A percentile compares a stretch with the other conserved stretches of the same genome.
Evolutionary conservation across 2,113 vertebrate species (phyloP).

Genomic region (Cyanoramphus novaezelandiae): DNA sequence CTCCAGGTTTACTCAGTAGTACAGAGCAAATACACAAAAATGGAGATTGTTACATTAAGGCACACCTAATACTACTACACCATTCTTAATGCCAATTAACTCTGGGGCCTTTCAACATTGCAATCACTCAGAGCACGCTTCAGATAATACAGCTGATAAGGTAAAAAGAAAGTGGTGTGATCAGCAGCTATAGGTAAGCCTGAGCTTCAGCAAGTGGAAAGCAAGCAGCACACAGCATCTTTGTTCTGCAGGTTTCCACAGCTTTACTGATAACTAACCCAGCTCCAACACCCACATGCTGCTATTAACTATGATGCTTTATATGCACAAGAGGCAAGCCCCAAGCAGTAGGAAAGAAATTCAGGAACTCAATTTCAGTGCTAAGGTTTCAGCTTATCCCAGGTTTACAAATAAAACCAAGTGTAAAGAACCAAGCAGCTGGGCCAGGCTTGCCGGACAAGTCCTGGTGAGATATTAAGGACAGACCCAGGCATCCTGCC

Average conservation of each 20-base stretch:
- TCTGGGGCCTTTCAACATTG: not conserved
- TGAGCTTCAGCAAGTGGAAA: rapidly evolving
- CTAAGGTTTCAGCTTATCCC: not conserved
- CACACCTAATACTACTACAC: slow-evolving; percentile 37
- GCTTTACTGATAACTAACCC: not conserved
- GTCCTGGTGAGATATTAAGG: not conserved
- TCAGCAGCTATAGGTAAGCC: not conserved
- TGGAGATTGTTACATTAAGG: slow-evolving; percentile 33
- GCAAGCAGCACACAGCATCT: not conserved
- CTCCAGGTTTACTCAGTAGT: slow-evolving; percentile 36
- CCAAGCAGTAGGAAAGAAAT: not conserved
- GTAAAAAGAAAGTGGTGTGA: not conserved
- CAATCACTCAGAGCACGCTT: not conserved
- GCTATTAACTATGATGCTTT: not conserved
- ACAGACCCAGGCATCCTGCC: not conserved
- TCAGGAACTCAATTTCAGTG: not conserved
- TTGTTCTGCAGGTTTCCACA: not conserved
- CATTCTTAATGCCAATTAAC: slow-evolving; percentile 25
- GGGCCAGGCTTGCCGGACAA: not conserved
- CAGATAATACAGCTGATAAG: slow-evolving; percentile 22
- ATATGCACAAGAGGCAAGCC: not conserved
- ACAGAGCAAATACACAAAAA: slow-evolving; percentile 2
- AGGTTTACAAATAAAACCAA: not conserved
- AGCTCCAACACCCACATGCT: rapidly evolving
- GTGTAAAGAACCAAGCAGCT: not conserved